Percentiles rank a stretch among this genome's conserved stretches.
Evolutionary conservation across 2,888 invertebrate species (phyloP).

Genomic region (Physocephala rufipes): DNA sequence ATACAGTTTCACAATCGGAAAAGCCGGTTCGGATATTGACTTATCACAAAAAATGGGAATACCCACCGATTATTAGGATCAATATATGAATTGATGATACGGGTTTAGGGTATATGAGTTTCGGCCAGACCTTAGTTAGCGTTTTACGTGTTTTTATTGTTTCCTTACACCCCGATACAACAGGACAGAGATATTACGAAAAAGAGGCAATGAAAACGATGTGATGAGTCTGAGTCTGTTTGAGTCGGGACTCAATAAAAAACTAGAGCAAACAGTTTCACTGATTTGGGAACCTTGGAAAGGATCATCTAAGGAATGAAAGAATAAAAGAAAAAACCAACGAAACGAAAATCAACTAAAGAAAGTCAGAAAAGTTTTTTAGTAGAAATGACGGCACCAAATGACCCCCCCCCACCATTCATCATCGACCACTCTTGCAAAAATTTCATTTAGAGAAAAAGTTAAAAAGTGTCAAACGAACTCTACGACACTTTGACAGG

Average conservation of each 20-base stretch:
- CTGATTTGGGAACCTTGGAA: background rate
- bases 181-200: background rate
- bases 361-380: constrained; percentile 6
- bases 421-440: background rate
- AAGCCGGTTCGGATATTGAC: too few relatives aligned
- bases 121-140: too few relatives aligned
- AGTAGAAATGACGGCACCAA: background rate
- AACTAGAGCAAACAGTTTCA: background rate
- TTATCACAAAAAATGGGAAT: too few relatives aligned
- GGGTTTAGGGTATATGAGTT: too few relatives aligned
- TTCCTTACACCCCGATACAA: too few relatives aligned
- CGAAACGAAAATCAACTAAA: background rate
- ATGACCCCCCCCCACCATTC: background rate
- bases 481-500: constrained; percentile 22
- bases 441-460: too few relatives aligned
- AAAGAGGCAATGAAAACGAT: constrained; percentile 30
- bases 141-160: too few relatives aligned
- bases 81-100: too few relatives aligned
- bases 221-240: too few relatives aligned
- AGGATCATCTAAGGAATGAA: background rate
- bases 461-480: constrained; percentile 34
- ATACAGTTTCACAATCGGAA: too few relatives aligned
- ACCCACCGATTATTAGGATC: too few relatives aligned
- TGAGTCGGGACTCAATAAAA: too few relatives aligned
- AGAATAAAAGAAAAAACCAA: background rate